phyloP scores from a whole-genome alignment of 1,140 invertebrate species.

The Listronotus bonariensis region DNA sequence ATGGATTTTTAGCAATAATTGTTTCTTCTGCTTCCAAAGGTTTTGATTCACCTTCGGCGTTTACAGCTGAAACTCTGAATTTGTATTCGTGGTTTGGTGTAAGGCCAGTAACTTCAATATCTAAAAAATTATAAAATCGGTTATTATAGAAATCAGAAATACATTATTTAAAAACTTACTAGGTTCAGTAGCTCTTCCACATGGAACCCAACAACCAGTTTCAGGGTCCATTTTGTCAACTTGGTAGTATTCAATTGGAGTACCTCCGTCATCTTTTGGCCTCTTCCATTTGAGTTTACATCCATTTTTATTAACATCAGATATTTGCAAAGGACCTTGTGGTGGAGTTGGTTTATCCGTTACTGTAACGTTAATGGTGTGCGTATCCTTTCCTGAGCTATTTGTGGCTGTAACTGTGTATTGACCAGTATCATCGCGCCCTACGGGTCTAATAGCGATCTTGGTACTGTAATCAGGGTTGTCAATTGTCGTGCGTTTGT shows the following conservation, averaged over 20 bases:
- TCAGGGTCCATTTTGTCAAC: conserved; percentile 93
- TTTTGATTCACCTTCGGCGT: conserved; percentile 94
- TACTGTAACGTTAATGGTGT: conserved; percentile 87
- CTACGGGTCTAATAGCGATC: conserved; percentile 78
- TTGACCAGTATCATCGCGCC: conserved; percentile 82
- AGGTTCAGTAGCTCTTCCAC: conserved; percentile 80
- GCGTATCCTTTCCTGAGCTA: conserved; percentile 84
- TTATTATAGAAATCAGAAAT: conserved; percentile 22
- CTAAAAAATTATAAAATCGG: conserved; percentile 52
- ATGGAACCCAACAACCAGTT: conserved; percentile 93
- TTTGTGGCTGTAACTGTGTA: conserved; percentile 87
- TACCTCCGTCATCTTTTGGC: conserved; percentile 86
- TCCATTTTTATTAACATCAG: conserved; percentile 90
- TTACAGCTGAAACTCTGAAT: conserved; percentile 94
- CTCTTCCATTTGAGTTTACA: conserved; percentile 94
- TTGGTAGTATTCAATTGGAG: conserved; percentile 90
- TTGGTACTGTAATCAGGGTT: conserved; percentile 89
- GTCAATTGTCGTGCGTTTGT: conserved; percentile 73
- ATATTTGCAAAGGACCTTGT: conserved; percentile 87
- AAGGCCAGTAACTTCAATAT: conserved; percentile 81
- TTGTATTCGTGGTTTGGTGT: conserved; percentile 91
- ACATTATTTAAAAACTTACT: conserved; percentile 55
- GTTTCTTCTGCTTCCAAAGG: conserved; percentile 84
- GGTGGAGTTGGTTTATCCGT: conserved; percentile 88
- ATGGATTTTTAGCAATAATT: conserved; percentile 96